These are phyloP conservation scores for Isaurus tuberculatus DNA, from an alignment of 92 coral and sea anemone species.

Conservation along the genomic window DNA sequence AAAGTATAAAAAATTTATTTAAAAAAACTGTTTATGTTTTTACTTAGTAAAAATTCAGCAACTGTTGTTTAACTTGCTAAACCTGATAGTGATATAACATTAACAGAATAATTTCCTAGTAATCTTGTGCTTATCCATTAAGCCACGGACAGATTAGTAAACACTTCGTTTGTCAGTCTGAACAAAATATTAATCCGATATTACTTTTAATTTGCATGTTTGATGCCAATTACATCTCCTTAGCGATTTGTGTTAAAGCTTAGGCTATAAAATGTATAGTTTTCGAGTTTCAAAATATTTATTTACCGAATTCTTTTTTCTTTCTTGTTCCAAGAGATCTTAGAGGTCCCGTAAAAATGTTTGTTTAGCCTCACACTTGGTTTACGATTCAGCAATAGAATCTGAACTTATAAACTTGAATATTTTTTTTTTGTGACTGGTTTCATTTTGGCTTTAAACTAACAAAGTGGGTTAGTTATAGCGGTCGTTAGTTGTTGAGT, in stretches of 20 bases:
- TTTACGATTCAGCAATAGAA: neutral
- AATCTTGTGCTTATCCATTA: neutral
- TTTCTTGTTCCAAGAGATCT: neutral
- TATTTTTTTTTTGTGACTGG: neutral
- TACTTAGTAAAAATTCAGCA: neutral
- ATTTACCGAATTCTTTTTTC: neutral
- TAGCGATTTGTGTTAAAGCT: neutral
- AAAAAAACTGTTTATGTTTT: neutral
- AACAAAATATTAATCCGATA: constrained; percentile 36
- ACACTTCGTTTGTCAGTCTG: neutral
- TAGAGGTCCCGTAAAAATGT: constrained; percentile 6
- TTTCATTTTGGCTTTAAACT: no score
- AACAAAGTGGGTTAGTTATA: neutral
- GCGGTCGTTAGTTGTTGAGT: neutral
- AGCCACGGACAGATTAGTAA: constrained; percentile 15
- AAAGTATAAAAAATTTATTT: neutral
- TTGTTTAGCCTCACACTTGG: constrained; percentile 34
- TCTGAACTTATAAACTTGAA: neutral
- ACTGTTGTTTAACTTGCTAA: neutral
- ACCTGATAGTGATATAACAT: neutral
- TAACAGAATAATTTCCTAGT: neutral
- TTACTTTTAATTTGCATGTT: constrained; percentile 18
- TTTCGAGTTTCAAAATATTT: neutral
- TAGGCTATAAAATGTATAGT: neutral
- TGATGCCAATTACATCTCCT: neutral